Base-by-base conservation (phyloP, 2,888 invertebrate species). In the Tholera decimalis region DNA sequence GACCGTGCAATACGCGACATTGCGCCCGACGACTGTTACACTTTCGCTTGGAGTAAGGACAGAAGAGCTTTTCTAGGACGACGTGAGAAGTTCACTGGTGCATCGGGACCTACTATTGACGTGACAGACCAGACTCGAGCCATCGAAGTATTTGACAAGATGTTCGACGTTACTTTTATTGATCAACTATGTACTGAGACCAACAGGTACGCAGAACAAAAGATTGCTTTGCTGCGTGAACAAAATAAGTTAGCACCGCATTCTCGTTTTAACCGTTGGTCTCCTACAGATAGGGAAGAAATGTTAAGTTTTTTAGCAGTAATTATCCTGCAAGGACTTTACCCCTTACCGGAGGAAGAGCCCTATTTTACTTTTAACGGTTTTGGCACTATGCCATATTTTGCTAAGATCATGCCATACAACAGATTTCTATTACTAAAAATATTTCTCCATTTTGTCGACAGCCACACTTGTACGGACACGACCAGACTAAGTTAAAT, bases 331-430 rank as follows among this genome's bases (percentile, higher is more conserved):
- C 37, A 37, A 37, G 24, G 24, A 1, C 24, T 37, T 6, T 18
- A 35, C 3, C 35, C 35, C 15, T 15, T 35, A 35, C 35, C 15
- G 3, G 35, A 35, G 3, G 35, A 35, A 4, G 35, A 35, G 35
- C 5, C 3, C 15, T 54, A 35, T 18, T 55, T 6, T 77, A 75
- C 18, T 77, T 83, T 65, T 28, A 78, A 81, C 28, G 78, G 77
- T 11, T 80, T 77, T 22, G 76, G 78, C 8, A 82, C 80, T 11
- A 75, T 76, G 77, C 73, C 75, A 0, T 80, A 81, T 55, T 83
- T 83, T 51, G 0, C 22, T 0, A 50, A 54, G n/a, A 80, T 82
- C 3, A 79, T 84, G 79, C 56, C 78, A 0, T 84, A 75, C 15
- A 83, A 83, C 26, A 28, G 81, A 11, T 30, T 30, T 11, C 11